Conservation (phyloP, 2,888 invertebrate species). For the Apodemia hepburni region DNA sequence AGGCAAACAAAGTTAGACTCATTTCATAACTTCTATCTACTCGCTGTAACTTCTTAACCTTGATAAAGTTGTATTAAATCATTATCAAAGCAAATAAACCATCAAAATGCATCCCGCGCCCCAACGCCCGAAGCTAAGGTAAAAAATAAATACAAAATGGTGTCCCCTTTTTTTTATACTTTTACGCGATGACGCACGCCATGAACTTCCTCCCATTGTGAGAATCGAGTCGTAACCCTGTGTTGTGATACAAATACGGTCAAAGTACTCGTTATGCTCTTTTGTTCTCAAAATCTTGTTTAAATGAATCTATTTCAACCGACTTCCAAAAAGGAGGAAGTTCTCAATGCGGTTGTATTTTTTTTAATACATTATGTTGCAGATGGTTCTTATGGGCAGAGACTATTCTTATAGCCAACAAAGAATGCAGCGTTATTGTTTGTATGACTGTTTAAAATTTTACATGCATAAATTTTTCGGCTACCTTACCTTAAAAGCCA, state of each 20-base stretch:
- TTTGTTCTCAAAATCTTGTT: slow-evolving; percentile 1
- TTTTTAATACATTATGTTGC: too few species aligned
- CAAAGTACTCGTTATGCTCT: slow-evolving; percentile 18
- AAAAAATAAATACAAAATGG: slow-evolving; percentile 20
- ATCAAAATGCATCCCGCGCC: neutral
- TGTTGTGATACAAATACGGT: slow-evolving; percentile 9
- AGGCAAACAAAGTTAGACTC: too few species aligned
- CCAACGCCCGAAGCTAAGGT: neutral
- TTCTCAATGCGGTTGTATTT: too few species aligned
- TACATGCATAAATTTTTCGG: too few species aligned
- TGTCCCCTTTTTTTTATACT: slow-evolving; percentile 38
- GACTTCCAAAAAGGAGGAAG: too few species aligned
- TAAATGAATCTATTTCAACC: neutral
- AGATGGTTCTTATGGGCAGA: too few species aligned
- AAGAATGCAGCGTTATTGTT: too few species aligned
- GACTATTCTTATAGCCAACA: too few species aligned
- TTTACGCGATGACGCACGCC: slow-evolving; percentile 64
- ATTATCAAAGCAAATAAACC: neutral
- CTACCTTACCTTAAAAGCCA: too few species aligned
- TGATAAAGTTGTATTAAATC: neutral
- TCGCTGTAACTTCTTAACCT: too few species aligned
- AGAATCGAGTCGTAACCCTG: slow-evolving; percentile 39
- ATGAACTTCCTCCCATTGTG: slow-evolving; percentile 75
- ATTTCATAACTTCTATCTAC: neutral
- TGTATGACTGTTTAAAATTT: too few species aligned